phyloP scores from a whole-genome alignment of 2,888 invertebrate species.

The Gymnocheta viridis region DNA sequence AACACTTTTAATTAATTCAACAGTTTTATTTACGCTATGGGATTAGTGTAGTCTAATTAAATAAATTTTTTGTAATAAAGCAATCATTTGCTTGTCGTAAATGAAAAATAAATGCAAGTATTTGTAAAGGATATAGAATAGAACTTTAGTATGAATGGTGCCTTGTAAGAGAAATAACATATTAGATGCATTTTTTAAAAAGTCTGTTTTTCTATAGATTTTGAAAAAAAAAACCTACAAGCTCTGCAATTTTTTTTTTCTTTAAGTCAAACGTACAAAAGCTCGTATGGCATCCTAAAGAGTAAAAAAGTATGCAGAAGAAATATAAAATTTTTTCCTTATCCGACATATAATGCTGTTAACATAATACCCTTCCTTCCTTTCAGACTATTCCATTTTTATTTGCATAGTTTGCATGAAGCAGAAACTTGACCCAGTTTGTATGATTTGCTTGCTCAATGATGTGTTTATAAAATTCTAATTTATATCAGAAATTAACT shows the following conservation, averaged over 20 bases:
- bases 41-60: no score
- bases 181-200: neutral
- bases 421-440: constrained; percentile 70
- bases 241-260: neutral
- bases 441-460: constrained; percentile 69
- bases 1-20: no score
- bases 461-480: constrained; percentile 60
- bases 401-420: constrained; percentile 34
- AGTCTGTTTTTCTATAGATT: neutral
- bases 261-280: no score
- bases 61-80: neutral
- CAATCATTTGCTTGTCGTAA: neutral
- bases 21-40: no score
- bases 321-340: neutral
- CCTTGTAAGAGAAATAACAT: neutral
- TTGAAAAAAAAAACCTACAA: neutral
- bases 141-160: neutral
- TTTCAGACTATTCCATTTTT: neutral
- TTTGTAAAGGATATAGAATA: neutral
- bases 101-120: neutral
- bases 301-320: neutral
- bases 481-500: constrained; percentile 60
- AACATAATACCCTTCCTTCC: neutral
- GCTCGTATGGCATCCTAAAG: neutral
- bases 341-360: neutral